A percentile compares a stretch with the other conserved stretches of the same genome.
phyloP scores from a whole-genome alignment of 1,140 invertebrate genomes.

The Helicoverpa zea region DNA sequence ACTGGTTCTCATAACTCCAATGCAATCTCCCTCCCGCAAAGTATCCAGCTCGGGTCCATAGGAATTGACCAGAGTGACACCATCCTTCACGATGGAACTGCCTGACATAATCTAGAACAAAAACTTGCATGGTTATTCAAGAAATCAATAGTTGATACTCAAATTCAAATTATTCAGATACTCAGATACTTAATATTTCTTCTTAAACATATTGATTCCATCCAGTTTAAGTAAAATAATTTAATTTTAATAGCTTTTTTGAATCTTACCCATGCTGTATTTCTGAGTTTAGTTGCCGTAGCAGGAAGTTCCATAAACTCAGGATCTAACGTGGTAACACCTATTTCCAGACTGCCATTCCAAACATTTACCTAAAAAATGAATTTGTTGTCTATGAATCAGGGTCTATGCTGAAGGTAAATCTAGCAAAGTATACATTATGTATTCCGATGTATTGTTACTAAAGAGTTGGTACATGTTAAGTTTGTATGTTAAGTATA shows the following conservation, averaged over 20 bases:
- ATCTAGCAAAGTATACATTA: too few relatives aligned
- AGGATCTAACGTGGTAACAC: slow-evolving; percentile 95
- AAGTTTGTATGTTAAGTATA: too few relatives aligned
- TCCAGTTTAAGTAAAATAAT: not conserved
- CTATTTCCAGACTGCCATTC: slow-evolving; percentile 97
- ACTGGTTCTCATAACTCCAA: slow-evolving; percentile 94
- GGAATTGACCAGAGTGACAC: slow-evolving; percentile 88
- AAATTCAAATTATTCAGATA: too few relatives aligned
- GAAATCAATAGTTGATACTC: too few relatives aligned
- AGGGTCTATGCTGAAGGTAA: too few relatives aligned
- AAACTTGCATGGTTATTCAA: too few relatives aligned
- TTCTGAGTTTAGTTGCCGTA: slow-evolving; percentile 93
- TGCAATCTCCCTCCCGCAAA: slow-evolving; percentile 93
- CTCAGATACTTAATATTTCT: slow-evolving; percentile 28
- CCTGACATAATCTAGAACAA: slow-evolving; percentile 92
- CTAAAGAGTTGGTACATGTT: too few relatives aligned
- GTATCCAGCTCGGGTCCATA: slow-evolving; percentile 95
- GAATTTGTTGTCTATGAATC: not conserved
- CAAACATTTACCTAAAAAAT: slow-evolving; percentile 87
- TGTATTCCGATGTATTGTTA: too few relatives aligned
- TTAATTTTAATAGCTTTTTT: not conserved
- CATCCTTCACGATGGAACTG: slow-evolving; percentile 94
- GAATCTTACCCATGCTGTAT: slow-evolving; percentile 93
- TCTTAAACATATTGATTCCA: too few relatives aligned
- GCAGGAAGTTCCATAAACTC: slow-evolving; percentile 93